Percentiles rank a stretch among this genome's conserved stretches.
Evolutionary conservation across 2,113 vertebrate genomes (phyloP).

Genomic region (Ascaphus truei): DNA sequence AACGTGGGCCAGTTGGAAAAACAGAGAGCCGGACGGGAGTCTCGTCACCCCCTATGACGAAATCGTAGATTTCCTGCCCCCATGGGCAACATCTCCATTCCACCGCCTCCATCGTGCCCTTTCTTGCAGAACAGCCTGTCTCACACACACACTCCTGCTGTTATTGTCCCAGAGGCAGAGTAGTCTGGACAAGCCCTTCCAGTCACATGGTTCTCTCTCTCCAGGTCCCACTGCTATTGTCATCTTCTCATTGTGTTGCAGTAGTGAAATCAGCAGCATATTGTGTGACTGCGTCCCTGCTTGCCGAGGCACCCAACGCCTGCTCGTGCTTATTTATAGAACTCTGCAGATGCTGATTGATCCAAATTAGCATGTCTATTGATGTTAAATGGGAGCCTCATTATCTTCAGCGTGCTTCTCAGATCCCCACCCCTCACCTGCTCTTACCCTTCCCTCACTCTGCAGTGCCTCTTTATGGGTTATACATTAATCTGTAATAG

Average conservation of each 20-base stretch:
- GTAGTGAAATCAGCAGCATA: constrained; percentile 5
- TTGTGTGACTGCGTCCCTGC: background rate
- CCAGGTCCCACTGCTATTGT: background rate
- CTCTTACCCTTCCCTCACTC: background rate
- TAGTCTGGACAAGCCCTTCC: too few species aligned
- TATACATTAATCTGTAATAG: too few species aligned
- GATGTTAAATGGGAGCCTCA: constrained; percentile 15
- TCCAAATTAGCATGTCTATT: constrained; percentile 21
- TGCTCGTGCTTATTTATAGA: constrained; percentile 11
- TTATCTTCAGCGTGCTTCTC: constrained; percentile 5
- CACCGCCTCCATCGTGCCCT: too few species aligned
- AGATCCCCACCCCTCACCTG: background rate
- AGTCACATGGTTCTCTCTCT: too few species aligned
- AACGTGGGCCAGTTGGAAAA: too few species aligned
- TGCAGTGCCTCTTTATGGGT: background rate
- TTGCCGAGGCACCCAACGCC: background rate
- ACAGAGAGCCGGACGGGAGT: too few species aligned
- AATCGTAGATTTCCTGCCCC: too few species aligned
- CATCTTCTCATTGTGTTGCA: background rate
- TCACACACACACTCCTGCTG: too few species aligned
- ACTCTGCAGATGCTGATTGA: constrained; percentile 22
- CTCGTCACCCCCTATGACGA: too few species aligned
- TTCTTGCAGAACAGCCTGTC: too few species aligned
- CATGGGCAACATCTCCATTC: too few species aligned
- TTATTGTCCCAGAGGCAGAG: too few species aligned